Evolutionary conservation across 64 coral and sea anemone genomes (phyloP).

Genomic region (Acropora yongei): DNA sequence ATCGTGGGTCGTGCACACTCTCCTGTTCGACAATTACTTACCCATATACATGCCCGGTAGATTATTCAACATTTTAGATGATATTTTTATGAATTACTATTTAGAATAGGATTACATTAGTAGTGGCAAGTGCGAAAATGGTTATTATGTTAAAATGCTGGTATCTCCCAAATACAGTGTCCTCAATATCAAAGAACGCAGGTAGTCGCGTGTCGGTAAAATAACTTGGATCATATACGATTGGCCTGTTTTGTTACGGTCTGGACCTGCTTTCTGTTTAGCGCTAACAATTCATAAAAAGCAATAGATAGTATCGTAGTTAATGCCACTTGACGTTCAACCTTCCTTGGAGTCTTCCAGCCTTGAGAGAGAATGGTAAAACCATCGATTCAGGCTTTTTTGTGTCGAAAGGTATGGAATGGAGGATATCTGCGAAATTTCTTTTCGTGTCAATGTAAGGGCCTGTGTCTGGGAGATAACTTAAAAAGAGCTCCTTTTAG

Average conservation of each 20-base stretch:
- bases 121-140: neutral
- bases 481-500: neutral
- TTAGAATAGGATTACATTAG: conserved; percentile 35
- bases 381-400: too few species aligned
- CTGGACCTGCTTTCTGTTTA: too few species aligned
- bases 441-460: neutral
- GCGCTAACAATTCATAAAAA: too few species aligned
- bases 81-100: conserved; percentile 65
- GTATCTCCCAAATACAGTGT: conserved; percentile 27
- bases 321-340: too few species aligned
- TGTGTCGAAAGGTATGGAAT: too few species aligned
- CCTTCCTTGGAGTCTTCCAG: too few species aligned
- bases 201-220: neutral
- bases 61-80: conserved; percentile 51
- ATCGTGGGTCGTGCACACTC: conserved; percentile 26
- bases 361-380: too few species aligned
- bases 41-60: conserved; percentile 26
- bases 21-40: neutral
- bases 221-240: too few species aligned
- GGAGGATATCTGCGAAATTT: neutral
- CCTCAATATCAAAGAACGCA: neutral
- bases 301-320: too few species aligned
- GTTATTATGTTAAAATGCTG: neutral
- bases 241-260: too few species aligned
- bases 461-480: conserved; percentile 28